Evolutionary conservation across 2,113 vertebrate genomes (phyloP).

Genomic region (Todiramphus chloris): DNA sequence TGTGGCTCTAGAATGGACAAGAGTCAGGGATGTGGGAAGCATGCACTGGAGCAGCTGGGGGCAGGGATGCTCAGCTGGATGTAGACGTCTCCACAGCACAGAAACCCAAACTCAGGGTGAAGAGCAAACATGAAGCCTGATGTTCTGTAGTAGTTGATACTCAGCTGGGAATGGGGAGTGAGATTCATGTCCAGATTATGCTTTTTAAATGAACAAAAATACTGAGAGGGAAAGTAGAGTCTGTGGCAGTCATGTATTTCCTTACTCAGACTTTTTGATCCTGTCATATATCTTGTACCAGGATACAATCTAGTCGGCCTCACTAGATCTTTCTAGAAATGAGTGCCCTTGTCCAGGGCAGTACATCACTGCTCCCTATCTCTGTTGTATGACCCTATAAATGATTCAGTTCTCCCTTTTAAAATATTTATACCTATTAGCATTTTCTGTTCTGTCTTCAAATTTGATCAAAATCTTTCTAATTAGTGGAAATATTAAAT

Average conservation of each 20-base stretch:
- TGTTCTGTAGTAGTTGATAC: not conserved
- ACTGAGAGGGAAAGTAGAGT: not conserved
- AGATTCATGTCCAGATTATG: not conserved
- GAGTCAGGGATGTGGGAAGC: not conserved
- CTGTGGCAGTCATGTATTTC: not conserved
- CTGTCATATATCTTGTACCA: not conserved
- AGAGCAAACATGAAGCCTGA: not conserved
- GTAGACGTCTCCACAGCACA: not conserved
- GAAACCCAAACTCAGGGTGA: not conserved
- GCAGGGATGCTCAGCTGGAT: not conserved
- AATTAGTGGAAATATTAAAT: not conserved
- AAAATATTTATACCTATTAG: not conserved
- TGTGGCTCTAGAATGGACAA: not conserved
- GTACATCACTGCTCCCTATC: not conserved
- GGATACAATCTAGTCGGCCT: not conserved
- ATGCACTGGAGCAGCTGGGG: not conserved
- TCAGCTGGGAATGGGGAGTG: not conserved
- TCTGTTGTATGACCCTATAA: not conserved
- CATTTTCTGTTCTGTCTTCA: not conserved
- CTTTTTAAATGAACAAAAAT: not conserved
- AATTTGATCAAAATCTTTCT: not conserved
- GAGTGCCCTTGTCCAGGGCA: fast-evolving
- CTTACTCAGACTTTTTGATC: not conserved
- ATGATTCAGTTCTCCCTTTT: not conserved
- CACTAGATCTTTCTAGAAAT: not conserved